A percentile compares a stretch with the other conserved stretches of the same genome.
These are phyloP conservation scores for Anomalospiza imberbis DNA, from an alignment of 2,797 vertebrate species.

Conservation along the genomic window DNA sequence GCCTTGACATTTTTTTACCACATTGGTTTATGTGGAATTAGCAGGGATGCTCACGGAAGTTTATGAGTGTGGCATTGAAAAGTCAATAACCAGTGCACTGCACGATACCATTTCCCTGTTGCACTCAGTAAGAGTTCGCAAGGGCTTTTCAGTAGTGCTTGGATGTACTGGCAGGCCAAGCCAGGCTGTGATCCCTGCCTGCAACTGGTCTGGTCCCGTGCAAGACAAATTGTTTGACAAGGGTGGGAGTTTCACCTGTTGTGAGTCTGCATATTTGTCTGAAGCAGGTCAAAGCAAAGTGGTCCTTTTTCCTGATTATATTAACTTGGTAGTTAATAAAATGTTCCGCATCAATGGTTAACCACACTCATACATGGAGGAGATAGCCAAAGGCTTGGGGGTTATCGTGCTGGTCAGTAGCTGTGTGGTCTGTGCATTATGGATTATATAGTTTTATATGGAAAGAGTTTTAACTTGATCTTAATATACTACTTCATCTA, in stretches of 20 bases:
- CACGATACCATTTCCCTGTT: accelerated
- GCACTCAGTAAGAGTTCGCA: not conserved
- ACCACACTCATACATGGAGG: not conserved
- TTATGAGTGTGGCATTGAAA: not conserved
- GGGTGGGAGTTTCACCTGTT: not conserved
- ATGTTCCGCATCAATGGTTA: not conserved
- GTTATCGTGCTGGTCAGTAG: not conserved
- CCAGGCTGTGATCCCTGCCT: not conserved
- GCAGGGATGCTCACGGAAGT: not conserved
- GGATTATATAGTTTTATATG: not conserved
- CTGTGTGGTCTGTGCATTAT: not conserved
- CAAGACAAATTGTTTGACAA: not conserved
- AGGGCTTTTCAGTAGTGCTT: not conserved
- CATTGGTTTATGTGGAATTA: not conserved
- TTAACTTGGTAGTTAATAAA: not conserved
- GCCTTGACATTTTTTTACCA: not conserved
- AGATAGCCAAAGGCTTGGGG: not conserved
- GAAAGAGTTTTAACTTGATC: not conserved
- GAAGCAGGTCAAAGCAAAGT: not conserved
- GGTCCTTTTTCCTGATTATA: not conserved
- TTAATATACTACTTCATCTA: not conserved
- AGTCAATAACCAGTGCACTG: not conserved
- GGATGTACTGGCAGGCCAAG: not conserved
- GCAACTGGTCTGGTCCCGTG: not conserved
- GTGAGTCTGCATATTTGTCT: not conserved